phyloP scores from a whole-genome alignment of 2,888 invertebrate genomes.

The Sepiola atlantica region DNA sequence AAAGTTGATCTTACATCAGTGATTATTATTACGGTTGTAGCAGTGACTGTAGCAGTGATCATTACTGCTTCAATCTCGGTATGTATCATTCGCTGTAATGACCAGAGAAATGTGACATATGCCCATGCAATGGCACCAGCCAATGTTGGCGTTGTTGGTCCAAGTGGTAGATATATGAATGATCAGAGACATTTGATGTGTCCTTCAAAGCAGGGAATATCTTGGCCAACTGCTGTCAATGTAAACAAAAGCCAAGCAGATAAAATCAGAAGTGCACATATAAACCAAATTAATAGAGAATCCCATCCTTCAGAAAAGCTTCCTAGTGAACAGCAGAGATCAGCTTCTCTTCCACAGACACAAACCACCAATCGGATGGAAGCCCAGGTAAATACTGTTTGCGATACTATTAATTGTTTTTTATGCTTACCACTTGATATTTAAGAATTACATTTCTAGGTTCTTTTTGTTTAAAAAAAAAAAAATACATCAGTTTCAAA shows the following conservation, averaged over 20 bases:
- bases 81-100: not conserved
- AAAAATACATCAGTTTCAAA: too few relatives aligned
- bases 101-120: not conserved
- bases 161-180: not conserved
- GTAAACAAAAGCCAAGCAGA: not conserved
- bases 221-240: not conserved
- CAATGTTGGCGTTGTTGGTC: not conserved
- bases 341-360: not conserved
- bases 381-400: not conserved
- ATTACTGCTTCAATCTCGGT: constrained; percentile 9
- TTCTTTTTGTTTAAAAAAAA: too few relatives aligned
- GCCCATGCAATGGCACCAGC: not conserved
- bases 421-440: not conserved
- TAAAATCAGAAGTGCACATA: not conserved
- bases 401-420: not conserved
- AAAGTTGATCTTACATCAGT: constrained; percentile 32
- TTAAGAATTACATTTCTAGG: not conserved
- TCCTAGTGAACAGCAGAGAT: not conserved
- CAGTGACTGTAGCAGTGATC: not conserved
- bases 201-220: constrained; percentile 1
- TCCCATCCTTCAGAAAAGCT: not conserved
- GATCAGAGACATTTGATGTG: constrained; percentile 15
- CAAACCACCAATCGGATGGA: not conserved
- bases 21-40: not conserved
- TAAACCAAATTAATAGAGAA: not conserved